Evolutionary conservation across 92 coral and sea anemone genomes (phyloP), one percentile per base, ranked within the genome.

Genomic region (Zoanthus sociatus): DNA sequence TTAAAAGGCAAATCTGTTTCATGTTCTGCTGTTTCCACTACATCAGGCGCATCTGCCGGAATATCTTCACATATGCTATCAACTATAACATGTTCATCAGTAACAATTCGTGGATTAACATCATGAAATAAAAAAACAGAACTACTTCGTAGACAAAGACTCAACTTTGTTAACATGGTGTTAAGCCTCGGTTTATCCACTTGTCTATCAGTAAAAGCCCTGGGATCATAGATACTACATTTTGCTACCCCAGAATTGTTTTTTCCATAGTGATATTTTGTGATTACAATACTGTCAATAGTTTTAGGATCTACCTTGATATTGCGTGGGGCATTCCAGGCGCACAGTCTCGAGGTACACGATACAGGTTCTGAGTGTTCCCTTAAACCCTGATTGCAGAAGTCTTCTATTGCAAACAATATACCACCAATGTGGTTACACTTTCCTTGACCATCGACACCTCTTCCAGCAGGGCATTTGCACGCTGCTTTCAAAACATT

Each of bases 351-450:
- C 8, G 89, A 90, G 54, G 89, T 90, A 75, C 90, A 86, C 13
- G 86, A 77, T 48, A 77, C 63, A 15, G 89, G 86, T 67, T 84
- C 58, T 8, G 47, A 10, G 31, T 78, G 86, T 42, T 89, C 82
- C 61, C 72, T 51, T 9, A 84, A 82, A 7, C 89, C 89, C 71
- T n/a, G 71, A 6, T 5, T 73, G 76, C 81, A 33, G 75, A 89
- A 89, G 68, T 90, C 87, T 66, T 90, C 92, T 26, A 90, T 86
- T 15, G 89, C 92, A 79, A 90, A 90, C 16, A 90, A 76, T 21
- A 90, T 68, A 20, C 87, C 87, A 53, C 93, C 88, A 46, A 75
- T 76, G 75, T 90, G 90, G 53, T 85, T 85, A 56, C 92, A 90
- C 50, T 79, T 73, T 30, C 93, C 93, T 13, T 46, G 86, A 7